Base-by-base conservation (phyloP, 2,113 vertebrate species). In the Neogobius melanostomus region DNA sequence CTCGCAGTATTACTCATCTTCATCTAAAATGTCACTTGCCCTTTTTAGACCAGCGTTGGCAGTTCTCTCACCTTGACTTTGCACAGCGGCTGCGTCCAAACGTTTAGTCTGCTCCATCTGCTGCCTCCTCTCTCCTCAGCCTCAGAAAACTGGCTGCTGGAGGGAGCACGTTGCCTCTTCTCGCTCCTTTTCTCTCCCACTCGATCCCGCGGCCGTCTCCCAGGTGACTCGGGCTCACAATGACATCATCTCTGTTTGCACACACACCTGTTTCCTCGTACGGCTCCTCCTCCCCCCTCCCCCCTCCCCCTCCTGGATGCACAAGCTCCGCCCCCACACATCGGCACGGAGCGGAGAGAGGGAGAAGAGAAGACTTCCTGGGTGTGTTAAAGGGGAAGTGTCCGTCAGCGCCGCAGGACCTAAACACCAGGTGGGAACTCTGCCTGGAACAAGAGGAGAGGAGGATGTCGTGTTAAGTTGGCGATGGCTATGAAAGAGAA, bases 251-350 rank as follows among this genome's bases (percentile, higher is more conserved):
- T 28, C 75, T 85, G 62, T 88, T 82, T 46, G 76, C 77, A 74
- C 82, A 78, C 86, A 92, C 92, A 90, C 88, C 92, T 93, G 92
- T 89, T 90, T 89, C 90, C 91, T 81, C 75, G 60, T 57, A 64
- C 80, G 85, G 80, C 88, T 8, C 85, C 91, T 17, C 91, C 91
- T 36, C 68, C 66, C 28, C 2, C 1, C 4, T 17, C 91, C 91
- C 59, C 67, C 66, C 28, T 5, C 1, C 3, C n/a, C 91, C 91
- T 42, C 68, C 66, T 28, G 46, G 50, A 51, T 61, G 43, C 64
- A 49, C 59, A 74, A 63, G 64, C 75, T 43, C 63, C 75, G 14
- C 80, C 72, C 64, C 44, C 56, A 54, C 10, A 11, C 3, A 64
- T 44, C 43, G 43, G 12, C 2, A 0, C 7, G 28, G 28, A 36